Evolutionary conservation across 2,888 invertebrate species (phyloP), one percentile per base, ranked within the genome.

Genomic region (Philereme transversata): DNA sequence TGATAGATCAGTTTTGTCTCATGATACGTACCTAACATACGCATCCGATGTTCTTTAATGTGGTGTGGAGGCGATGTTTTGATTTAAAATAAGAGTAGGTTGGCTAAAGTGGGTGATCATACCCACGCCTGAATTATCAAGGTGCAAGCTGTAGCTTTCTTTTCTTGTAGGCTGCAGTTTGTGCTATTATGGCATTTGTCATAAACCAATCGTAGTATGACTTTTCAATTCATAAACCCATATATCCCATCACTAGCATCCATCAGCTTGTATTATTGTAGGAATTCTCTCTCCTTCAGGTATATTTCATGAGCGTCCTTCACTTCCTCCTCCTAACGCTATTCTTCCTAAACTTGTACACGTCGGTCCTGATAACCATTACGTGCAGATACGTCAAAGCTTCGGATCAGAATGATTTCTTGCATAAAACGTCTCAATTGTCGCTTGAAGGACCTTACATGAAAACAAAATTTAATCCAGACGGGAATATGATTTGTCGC

Each of bases 261-360:
- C 22, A 22, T 22, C 22, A 22, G 22, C 22, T 22, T 22, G 22
- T 22, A 22, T 22, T 22, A 22, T 22, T 22, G 22, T 22, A 22
- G 22, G 22, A 22, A 22, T 22, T 22, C 22, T 22, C 43, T n/a
- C 5, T 43, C n/a, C n/a, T 87, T 60, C 81, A 93, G 93, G 90
- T 90, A n/a, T 90, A 92, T 62, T 70, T 90, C 10, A 88, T 93
- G 84, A 91, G 91, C 62, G 88, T 93, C 0, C 76, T 93, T 0
- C 93, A 93, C 71, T 93, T 92, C 67, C 69, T 91, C 7, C 80
- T 93, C 0, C 69, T 93, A 7, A 91, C 92, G 0, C 67, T 93
- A 8, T 88, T 93, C 70, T 89, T 90, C 65, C 71, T 93, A 48
- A 92, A 93, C 69, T 73, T 92, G 0, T 93, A 93, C 67, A 83